These are phyloP conservation scores for Desmodus rotundus DNA, from an alignment of 2,113 vertebrate species.

Conservation along the genomic window DNA sequence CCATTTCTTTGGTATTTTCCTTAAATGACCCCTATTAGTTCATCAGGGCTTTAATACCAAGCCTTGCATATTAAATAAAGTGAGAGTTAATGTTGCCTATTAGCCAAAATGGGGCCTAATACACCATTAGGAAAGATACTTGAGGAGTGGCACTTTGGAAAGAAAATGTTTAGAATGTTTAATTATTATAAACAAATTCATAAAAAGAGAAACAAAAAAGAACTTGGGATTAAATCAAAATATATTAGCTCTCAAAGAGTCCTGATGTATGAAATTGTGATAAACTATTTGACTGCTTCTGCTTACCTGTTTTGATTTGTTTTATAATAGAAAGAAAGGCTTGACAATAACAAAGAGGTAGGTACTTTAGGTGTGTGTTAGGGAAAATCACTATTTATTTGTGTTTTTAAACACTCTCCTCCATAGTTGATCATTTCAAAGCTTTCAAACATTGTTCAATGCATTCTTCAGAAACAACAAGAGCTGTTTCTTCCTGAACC, in stretches of 20 bases:
- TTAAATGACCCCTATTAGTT: background rate
- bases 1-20: constrained; percentile 45
- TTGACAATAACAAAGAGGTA: background rate
- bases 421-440: background rate
- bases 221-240: background rate
- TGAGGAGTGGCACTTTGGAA: background rate
- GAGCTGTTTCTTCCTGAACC: background rate
- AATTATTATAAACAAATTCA: background rate
- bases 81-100: background rate
- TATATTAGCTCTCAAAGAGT: background rate
- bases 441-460: background rate
- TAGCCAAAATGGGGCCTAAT: background rate
- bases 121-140: background rate
- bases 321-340: background rate
- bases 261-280: background rate
- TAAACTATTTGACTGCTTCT: background rate
- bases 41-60: background rate
- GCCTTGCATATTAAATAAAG: background rate
- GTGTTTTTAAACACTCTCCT: background rate
- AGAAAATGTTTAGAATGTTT: background rate
- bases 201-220: background rate
- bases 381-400: background rate
- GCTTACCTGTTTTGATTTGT: background rate
- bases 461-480: background rate
- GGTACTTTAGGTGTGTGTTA: background rate